Evolutionary conservation across 2,888 invertebrate genomes (phyloP), one percentile per base, ranked within the genome.

Genomic region (Chromoteleia sp.): DNA sequence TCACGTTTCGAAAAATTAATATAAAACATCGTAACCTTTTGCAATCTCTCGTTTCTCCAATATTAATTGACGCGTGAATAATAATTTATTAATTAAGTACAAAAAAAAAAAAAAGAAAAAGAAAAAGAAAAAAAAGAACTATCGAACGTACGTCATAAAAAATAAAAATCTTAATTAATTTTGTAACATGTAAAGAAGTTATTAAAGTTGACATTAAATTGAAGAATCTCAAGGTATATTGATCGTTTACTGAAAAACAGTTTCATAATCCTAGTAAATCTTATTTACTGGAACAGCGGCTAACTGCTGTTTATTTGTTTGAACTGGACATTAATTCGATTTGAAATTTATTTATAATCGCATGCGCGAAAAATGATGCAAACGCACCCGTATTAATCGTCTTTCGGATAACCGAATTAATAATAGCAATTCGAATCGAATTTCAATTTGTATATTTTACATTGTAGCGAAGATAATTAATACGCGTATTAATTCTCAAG

Each of bases 401-500:
- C 15, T 15, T 10, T 54, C 10, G 19, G 19, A 63, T 48, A 33
- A 63, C 12, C 15, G 0, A 48, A 65, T 52, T 65, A 14, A 29
- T 15, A 39, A 39, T 17, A 39, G 25, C n/a, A 29, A 45, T 67
- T 43, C 19, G 43, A 15, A 45, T 58, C 36, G 1, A 12, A 29
- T 10, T 48, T 50, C 12, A 29, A 48, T n/a, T 58, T 21, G 48
- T 14, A 7, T 39, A 41, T 12, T 41, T 29, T 50, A 58, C 65
- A 75, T 33, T 75, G 65, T 75, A 65, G 29, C 54, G 1, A 6
- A n/a, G 56, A 61, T 56, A 74, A 63, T 56, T 52, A 63, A 63
- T 63, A 56, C 39, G 36, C 12, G 65, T 36, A 61, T 71, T 58
- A 58, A 65, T 65, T 79, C 65, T 74, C 79, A 61, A 79, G 52